A percentile compares a stretch with the other conserved stretches of the same genome.
Conservation (phyloP, 2,888 invertebrate species). For the Phyto melanocephala region DNA sequence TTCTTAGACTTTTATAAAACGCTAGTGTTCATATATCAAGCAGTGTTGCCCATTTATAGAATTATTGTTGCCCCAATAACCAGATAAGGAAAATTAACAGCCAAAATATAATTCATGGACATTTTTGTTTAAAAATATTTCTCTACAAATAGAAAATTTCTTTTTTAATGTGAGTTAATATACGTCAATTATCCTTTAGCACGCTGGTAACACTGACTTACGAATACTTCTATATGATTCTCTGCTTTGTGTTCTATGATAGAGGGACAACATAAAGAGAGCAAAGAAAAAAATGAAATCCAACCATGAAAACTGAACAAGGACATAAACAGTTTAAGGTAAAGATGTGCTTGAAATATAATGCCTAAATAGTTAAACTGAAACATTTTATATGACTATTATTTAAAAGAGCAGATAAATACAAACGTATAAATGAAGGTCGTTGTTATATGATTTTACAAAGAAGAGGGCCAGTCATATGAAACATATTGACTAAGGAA, state of each 20-base stretch:
- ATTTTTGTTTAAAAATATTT: no score
- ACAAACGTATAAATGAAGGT: constrained; percentile 35
- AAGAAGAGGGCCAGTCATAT: background rate
- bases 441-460: background rate
- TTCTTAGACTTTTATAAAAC: no score
- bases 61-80: no score
- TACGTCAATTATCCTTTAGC: background rate
- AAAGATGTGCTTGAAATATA: background rate
- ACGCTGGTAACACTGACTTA: background rate
- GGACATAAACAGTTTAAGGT: constrained; percentile 17
- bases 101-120: no score
- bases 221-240: background rate
- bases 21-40: no score
- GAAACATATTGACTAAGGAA: no score
- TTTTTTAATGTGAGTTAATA: no score
- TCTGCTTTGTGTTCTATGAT: background rate
- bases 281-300: background rate
- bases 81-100: no score
- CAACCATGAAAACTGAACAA: constrained; percentile 40
- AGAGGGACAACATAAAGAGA: background rate
- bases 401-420: background rate
- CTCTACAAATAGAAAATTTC: no score
- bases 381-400: background rate
- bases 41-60: no score
- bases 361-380: background rate